phyloP scores from a whole-genome alignment of 2,113 vertebrate genomes.

The Willisornis vidua region DNA sequence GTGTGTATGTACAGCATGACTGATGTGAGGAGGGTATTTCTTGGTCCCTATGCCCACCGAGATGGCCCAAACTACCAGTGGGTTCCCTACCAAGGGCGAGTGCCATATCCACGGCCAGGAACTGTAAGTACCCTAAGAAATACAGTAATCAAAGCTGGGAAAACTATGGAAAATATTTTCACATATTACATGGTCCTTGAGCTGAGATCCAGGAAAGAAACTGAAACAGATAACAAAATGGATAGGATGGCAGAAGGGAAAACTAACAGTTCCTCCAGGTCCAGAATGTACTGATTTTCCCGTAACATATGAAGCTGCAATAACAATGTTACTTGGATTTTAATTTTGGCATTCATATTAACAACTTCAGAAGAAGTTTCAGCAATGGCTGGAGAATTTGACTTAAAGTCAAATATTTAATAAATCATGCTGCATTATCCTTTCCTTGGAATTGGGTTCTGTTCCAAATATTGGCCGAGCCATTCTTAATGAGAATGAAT shows the following conservation, averaged over 20 bases:
- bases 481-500: background rate
- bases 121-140: constrained; percentile 83
- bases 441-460: background rate
- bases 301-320: background rate
- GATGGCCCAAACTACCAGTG: constrained; percentile 98
- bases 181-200: background rate
- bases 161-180: background rate
- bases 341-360: background rate
- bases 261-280: background rate
- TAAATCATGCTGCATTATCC: background rate
- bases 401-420: background rate
- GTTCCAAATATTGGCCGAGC: background rate
- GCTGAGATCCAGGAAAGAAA: background rate
- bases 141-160: background rate
- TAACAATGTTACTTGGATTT: background rate
- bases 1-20: constrained; percentile 97
- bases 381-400: background rate
- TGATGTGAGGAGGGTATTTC: constrained; percentile 93
- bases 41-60: constrained; percentile 94
- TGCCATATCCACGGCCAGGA: constrained; percentile 95
- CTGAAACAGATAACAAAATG: background rate
- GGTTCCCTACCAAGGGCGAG: constrained; percentile 94
- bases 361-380: background rate
- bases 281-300: background rate
- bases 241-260: background rate